phyloP scores from a whole-genome alignment of 2,888 invertebrate species.

The Philonicus albiceps region DNA sequence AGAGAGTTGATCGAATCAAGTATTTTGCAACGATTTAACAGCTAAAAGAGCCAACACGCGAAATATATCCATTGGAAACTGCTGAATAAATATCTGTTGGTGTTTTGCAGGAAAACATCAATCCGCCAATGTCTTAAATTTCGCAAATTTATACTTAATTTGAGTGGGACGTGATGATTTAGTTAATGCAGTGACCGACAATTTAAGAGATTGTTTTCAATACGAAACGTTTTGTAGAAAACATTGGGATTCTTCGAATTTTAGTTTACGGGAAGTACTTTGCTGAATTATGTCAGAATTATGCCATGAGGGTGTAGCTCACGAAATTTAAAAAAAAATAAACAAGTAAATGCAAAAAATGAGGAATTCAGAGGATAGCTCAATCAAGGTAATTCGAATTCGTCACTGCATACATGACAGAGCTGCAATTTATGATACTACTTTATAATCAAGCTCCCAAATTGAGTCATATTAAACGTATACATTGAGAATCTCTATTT shows the following conservation, averaged over 20 bases:
- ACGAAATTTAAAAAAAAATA: not conserved
- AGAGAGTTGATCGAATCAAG: not conserved
- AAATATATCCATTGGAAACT: slow-evolving; percentile 19
- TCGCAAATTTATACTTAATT: not conserved
- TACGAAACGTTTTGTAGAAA: not conserved
- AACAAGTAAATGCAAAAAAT: not conserved
- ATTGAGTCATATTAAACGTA: not conserved
- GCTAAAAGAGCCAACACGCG: not conserved
- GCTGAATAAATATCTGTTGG: slow-evolving; percentile 30
- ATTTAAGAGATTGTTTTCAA: not conserved
- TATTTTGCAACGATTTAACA: slow-evolving; percentile 36
- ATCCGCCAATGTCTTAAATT: not conserved
- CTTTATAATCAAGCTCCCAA: not conserved
- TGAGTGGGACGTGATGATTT: not conserved
- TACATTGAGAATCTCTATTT: not conserved
- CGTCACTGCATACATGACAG: not conserved
- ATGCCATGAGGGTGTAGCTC: not conserved
- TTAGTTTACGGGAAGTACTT: not conserved
- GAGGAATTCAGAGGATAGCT: not conserved
- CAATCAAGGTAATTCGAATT: not conserved
- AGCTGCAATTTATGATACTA: not conserved
- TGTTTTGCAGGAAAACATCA: not conserved
- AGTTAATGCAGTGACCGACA: slow-evolving; percentile 11
- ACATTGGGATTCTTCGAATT: not conserved
- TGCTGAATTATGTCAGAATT: not conserved